Base-by-base conservation (phyloP, 2,888 invertebrate species). In the Orchesellides sinensis region DNA sequence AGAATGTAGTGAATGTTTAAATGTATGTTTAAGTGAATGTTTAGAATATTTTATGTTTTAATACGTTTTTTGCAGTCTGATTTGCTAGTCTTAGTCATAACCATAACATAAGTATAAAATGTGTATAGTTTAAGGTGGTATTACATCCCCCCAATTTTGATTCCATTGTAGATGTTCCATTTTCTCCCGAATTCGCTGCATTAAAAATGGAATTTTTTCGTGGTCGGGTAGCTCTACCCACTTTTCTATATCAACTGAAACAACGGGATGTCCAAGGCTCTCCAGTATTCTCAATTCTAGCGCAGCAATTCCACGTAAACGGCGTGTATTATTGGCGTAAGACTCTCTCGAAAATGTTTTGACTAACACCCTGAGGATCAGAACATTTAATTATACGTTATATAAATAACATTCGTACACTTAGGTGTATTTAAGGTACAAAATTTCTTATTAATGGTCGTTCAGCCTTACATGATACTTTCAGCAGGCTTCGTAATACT, bases 161-260 rank as follows among this genome's bases (percentile, higher is more conserved):
- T 86, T 86, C 84, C 84, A 86, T 45, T 86, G 85, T 25, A 84
- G 63, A 29, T 81, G 73, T n/a, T 86, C 85, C 23, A 83, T 78
- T 68, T 84, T 86, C 47, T 85, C 85, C 90, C 92, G 89, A 90
- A 94, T 90, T 89, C 92, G 92, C 52, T 93, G 91, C 91, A 93
- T 92, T 40, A 95, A 89, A 89, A 92, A 94, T 0, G 93, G 93
- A 83, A 93, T 92, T 87, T 92, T 92, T 89, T 94, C 93, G 87
- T 92, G 91, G 52, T 92, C 90, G 0, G 92, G 90, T 5, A 94
- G 89, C 1, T 89, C 89, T 5, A 90, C 87, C 94, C 94, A 94
- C 75, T 90, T 90, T 49, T 88, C 89, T 14, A 90, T 87, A 88
- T 92, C 92, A 63, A 95, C 89, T 0, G 92, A 90, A 1, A 94